Conservation (phyloP, 2,797 vertebrate species). For the Chaetodon trifasciatus region DNA sequence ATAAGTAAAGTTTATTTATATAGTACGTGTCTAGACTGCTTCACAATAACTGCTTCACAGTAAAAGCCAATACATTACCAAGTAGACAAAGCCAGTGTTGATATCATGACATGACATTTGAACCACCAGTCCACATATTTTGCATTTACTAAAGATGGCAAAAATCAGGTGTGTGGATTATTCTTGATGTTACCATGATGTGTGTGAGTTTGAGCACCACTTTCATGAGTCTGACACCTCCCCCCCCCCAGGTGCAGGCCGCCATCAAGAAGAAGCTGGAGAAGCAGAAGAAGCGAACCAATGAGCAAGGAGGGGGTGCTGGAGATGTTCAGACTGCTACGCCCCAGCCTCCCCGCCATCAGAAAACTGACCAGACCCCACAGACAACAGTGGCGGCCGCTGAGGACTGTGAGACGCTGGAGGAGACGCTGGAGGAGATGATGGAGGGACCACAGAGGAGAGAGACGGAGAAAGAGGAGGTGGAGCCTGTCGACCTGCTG, state of each 20-base stretch:
- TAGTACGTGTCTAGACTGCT: not conserved
- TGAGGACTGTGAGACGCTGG: constrained; percentile 52
- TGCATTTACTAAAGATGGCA: not conserved
- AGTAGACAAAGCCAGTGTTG: not conserved
- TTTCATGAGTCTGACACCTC: not conserved
- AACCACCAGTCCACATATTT: not conserved
- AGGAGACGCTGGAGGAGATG: constrained; percentile 71
- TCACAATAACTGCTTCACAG: not conserved
- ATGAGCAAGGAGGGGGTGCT: not conserved
- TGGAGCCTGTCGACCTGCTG: constrained; percentile 71
- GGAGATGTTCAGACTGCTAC: constrained; percentile 47
- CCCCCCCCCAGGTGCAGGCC: constrained; percentile 81
- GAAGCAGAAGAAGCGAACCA: constrained; percentile 76
- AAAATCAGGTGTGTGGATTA: not conserved
- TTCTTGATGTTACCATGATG: not conserved
- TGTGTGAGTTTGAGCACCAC: not conserved
- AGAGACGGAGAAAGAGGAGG: constrained; percentile 51
- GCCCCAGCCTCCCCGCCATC: constrained; percentile 31
- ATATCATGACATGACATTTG: not conserved
- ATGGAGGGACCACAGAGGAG: constrained; percentile 69
- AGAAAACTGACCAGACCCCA: constrained; percentile 36
- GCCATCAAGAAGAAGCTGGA: constrained; percentile 86
- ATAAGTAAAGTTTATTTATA: not conserved
- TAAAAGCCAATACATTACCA: not conserved
- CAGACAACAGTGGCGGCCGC: not conserved